A percentile compares a stretch with the other conserved stretches of the same genome.
Conservation (phyloP, 1,140 invertebrate genomes). For the Drosophila paulistorum region DNA sequence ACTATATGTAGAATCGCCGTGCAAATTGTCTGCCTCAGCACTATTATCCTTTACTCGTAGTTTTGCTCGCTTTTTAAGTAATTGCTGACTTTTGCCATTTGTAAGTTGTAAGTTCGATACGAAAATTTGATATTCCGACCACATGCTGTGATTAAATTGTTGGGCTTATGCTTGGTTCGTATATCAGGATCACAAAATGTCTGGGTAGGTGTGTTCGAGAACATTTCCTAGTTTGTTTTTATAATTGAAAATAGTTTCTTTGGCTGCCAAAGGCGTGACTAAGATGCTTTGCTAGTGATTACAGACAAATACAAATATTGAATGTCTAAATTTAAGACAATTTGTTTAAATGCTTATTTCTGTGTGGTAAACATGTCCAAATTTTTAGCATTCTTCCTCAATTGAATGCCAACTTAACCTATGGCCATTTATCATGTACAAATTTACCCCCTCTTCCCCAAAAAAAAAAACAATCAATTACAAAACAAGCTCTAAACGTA, state of each 20-base stretch:
- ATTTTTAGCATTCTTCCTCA: background rate
- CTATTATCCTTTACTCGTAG: conserved; percentile 72
- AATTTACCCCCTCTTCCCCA: background rate
- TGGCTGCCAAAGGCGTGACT: conserved; percentile 54
- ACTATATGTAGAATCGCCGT: conserved; percentile 14
- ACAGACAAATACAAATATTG: conserved; percentile 11
- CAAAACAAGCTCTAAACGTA: conserved; percentile 24
- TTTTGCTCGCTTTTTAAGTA: conserved; percentile 63
- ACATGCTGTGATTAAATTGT: conserved; percentile 79
- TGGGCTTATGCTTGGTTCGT: conserved; percentile 29
- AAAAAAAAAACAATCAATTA: conserved; percentile 35
- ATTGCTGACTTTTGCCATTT: conserved; percentile 72
- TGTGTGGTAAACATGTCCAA: no score
- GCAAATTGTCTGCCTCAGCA: conserved; percentile 75
- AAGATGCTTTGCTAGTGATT: conserved; percentile 32
- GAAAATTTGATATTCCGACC: conserved; percentile 79
- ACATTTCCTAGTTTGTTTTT: conserved; percentile 21
- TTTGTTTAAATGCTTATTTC: background rate
- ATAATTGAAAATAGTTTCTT: conserved; percentile 75
- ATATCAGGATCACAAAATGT: conserved; percentile 5
- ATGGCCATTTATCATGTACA: conserved; percentile 1
- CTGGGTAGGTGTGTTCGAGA: conserved; percentile 33
- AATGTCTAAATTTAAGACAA: conserved; percentile 28
- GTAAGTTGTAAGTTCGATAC: conserved; percentile 73
- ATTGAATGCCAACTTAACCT: background rate